Base-by-base conservation (phyloP, 2,888 invertebrate species). In the Monochamus alternatus region DNA sequence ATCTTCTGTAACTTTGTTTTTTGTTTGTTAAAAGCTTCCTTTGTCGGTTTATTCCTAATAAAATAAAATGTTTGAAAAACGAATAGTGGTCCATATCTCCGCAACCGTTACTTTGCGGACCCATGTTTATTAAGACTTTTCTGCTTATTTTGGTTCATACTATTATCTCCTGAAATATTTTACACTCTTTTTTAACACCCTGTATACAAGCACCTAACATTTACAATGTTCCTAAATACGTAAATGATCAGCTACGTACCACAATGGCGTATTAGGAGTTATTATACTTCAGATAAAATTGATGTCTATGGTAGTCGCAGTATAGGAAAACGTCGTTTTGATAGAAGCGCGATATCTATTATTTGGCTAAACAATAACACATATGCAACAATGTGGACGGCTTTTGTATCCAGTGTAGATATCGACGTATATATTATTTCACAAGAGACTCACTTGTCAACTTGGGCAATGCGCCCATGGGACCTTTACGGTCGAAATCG, bases 401-500 rank as follows among this genome's bases (percentile, higher is more conserved):
- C 78, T 77, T 79, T 82, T 81, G 80, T 81, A 81, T 67, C 76
- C 72, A 77, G 79, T 80, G 80, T 75, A 79, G 81, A 83, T 82
- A 83, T 81, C 83, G 82, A 84, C 82, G 82, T 83, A 82, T 81
- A 80, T 83, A 82, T 83, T 81, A 83, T 82, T 82, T 82, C 84
- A 80, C 84, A 81, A 73, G 83, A 82, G 83, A 82, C 82, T 80
- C 81, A 84, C 84, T 84, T 81, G 81, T 84, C 83, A 84, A 82
- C 79, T 81, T 80, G 78, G 79, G 76, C 78, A 80, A 79, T 80
- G 77, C 80, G 80, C 82, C 80, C 82, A 60, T 67, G 79, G 79
- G 81, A 81, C 73, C 75, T 75, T 75, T 68, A 80, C 75, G 79
- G 69, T 71, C 78, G 75, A 77, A 82, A 80, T 80, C 81, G 78